Conservation (phyloP, 2,113 vertebrate species). For the Tychaedon coryphoeus region DNA sequence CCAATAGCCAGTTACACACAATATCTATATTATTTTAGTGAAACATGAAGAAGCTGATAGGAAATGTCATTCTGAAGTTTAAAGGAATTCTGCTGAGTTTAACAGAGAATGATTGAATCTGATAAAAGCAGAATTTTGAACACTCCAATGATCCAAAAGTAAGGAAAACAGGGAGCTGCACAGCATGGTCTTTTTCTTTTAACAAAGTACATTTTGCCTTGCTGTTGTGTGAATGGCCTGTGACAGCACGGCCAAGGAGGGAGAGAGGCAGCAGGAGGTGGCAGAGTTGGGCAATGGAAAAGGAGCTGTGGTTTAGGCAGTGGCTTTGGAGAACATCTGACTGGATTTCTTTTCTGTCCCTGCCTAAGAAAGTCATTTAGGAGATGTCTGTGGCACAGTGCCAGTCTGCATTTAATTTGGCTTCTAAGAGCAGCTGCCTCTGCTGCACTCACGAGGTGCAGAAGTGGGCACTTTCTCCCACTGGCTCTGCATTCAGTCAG, state of each 20-base stretch:
- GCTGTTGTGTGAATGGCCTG: neutral
- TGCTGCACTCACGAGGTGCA: neutral
- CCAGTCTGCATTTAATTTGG: neutral
- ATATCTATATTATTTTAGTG: neutral
- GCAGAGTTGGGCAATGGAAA: neutral
- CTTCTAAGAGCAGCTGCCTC: neutral
- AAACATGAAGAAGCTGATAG: neutral
- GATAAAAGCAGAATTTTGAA: neutral
- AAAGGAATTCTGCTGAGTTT: neutral
- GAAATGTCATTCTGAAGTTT: neutral
- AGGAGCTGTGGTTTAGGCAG: neutral
- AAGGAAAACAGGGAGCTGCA: neutral
- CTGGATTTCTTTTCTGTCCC: neutral
- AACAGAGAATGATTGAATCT: neutral
- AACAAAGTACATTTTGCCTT: neutral
- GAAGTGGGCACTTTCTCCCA: neutral
- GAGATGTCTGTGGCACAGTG: neutral
- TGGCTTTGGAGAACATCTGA: slow-evolving; percentile 8
- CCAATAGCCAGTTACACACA: neutral
- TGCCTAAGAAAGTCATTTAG: neutral
- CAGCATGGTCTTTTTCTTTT: neutral
- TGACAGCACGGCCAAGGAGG: rapidly evolving
- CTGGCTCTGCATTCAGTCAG: neutral
- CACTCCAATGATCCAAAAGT: neutral
- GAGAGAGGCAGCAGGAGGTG: neutral